Evolutionary conservation across 1,140 invertebrate species (phyloP).

Genomic region (Phocides pigmalion): DNA sequence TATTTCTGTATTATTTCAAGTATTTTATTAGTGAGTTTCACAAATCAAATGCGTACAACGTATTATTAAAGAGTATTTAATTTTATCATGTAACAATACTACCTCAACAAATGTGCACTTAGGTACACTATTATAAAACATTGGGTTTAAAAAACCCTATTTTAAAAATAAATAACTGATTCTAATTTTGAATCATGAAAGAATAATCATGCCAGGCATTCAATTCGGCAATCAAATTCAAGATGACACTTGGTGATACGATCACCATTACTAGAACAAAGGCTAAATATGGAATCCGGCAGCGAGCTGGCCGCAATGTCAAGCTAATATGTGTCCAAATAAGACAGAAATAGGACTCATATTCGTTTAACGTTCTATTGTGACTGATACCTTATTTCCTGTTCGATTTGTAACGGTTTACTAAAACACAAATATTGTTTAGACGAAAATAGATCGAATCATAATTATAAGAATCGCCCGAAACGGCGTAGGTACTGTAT

Average conservation of each 20-base stretch:
- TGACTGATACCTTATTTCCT: slow-evolving; percentile 3
- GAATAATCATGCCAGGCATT: neutral
- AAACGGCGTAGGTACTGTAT: too few species aligned
- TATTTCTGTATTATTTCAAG: too few species aligned
- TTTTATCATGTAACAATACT: too few species aligned
- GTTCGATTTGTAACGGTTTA: neutral
- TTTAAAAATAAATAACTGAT: neutral
- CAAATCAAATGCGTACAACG: too few species aligned
- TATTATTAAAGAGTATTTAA: too few species aligned
- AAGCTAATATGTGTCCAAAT: neutral
- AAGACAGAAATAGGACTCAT: neutral
- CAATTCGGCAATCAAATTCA: slow-evolving; percentile 9
- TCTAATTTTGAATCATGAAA: neutral
- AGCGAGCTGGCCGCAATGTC: slow-evolving; percentile 1
- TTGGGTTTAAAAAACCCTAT: neutral
- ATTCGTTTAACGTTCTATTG: neutral
- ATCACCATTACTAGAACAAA: slow-evolving; percentile 36
- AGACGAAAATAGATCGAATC: neutral
- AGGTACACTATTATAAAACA: too few species aligned
- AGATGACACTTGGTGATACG: slow-evolving; percentile 16
- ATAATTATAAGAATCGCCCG: neutral
- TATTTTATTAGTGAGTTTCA: too few species aligned
- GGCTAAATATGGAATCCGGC: slow-evolving; percentile 25
- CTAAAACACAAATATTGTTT: neutral
- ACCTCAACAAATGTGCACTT: too few species aligned